Conservation (phyloP, 92 coral and sea anemone genomes). For the Anthopleura xanthogrammica region DNA sequence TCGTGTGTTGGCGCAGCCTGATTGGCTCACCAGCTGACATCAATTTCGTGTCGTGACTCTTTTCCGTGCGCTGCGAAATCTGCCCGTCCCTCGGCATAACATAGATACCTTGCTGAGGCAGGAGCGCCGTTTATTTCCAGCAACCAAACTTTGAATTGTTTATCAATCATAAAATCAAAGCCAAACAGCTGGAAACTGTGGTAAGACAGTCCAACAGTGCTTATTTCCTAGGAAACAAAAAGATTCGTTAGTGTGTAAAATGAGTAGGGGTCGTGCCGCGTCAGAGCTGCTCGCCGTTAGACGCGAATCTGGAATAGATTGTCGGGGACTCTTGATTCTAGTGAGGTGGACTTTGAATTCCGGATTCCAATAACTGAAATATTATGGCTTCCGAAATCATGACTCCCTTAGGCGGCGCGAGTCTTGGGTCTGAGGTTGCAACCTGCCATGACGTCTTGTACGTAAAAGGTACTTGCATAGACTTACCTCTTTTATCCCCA, state of each 20-base stretch:
- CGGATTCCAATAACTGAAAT: background rate
- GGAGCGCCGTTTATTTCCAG: slow-evolving; percentile 87
- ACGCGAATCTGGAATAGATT: too few relatives aligned
- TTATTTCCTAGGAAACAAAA: slow-evolving; percentile 42
- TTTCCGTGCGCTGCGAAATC: too few relatives aligned
- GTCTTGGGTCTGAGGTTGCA: too few relatives aligned
- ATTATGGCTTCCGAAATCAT: background rate
- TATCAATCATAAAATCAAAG: slow-evolving; percentile 77
- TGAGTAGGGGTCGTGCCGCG: background rate
- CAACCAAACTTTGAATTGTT: slow-evolving; percentile 66
- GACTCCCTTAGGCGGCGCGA: too few relatives aligned
- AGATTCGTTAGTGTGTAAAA: background rate
- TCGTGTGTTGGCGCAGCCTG: too few relatives aligned
- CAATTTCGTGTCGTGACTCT: too few relatives aligned
- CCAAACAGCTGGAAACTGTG: slow-evolving; percentile 85
- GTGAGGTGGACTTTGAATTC: background rate
- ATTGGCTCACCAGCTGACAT: too few relatives aligned
- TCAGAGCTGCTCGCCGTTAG: too few relatives aligned
- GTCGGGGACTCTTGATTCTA: background rate
- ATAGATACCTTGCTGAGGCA: slow-evolving; percentile 68
- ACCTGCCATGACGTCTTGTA: background rate
- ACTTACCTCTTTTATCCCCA: slow-evolving; percentile 69
- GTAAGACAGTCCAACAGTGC: slow-evolving; percentile 57
- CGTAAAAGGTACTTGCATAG: too few relatives aligned
- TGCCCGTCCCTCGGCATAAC: background rate